Evolutionary conservation across 2,888 invertebrate genomes (phyloP).

Genomic region (Chaitophorus viminalis): DNA sequence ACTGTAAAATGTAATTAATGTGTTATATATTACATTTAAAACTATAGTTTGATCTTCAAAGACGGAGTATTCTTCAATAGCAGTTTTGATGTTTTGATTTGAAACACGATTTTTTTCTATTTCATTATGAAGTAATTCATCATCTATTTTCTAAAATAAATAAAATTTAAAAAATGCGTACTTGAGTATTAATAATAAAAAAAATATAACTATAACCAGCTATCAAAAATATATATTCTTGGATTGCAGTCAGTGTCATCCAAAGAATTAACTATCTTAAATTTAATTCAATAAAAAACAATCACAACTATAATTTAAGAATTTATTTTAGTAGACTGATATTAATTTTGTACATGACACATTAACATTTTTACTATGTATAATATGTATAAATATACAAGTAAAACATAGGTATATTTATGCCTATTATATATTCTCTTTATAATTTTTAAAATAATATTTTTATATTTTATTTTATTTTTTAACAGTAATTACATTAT

Average conservation of each 20-base stretch:
- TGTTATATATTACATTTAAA: too few relatives aligned
- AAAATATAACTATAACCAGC: not conserved
- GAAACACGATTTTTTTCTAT: not conserved
- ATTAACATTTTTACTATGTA: not conserved
- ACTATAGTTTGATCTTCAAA: too few relatives aligned
- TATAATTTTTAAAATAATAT: too few relatives aligned
- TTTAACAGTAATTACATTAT: not conserved
- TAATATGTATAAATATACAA: not conserved
- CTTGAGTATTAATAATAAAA: not conserved
- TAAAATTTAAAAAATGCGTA: not conserved
- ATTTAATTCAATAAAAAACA: not conserved
- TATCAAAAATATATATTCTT: not conserved
- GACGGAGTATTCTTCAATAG: too few relatives aligned
- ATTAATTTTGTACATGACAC: not conserved
- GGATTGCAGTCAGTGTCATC: not conserved
- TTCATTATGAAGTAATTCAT: not conserved
- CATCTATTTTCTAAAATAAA: slow-evolving; percentile 17
- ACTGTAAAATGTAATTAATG: too few relatives aligned
- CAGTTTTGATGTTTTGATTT: not conserved
- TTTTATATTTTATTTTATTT: not conserved
- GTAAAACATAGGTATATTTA: too few relatives aligned
- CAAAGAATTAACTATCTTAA: not conserved
- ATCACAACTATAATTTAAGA: not conserved
- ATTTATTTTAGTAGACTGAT: not conserved
- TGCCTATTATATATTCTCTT: too few relatives aligned